These are phyloP conservation scores for Pentalonia nigronervosa DNA, from an alignment of 1,140 invertebrate genomes.

Conservation along the genomic window DNA sequence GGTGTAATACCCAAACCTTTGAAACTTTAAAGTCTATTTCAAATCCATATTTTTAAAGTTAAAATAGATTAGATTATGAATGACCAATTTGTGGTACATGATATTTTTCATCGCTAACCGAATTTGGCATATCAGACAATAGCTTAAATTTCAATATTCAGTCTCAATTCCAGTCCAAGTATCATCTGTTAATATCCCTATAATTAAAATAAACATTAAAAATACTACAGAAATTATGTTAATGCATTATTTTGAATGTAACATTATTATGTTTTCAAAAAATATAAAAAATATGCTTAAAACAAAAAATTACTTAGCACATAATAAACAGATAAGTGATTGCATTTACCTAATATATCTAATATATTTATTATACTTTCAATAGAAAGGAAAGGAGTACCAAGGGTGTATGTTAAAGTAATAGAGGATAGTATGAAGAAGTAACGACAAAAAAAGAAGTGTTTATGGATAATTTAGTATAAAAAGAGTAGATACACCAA, in stretches of 20 bases:
- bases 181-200: constrained; percentile 41
- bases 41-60: constrained; percentile 47
- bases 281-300: too few species aligned
- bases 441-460: too few species aligned
- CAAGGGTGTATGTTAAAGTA: too few species aligned
- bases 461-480: too few species aligned
- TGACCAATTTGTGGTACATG: not conserved
- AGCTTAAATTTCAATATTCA: constrained; percentile 24
- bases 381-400: too few species aligned
- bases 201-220: not conserved
- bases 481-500: too few species aligned
- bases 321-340: not conserved
- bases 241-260: not conserved
- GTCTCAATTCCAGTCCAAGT: constrained; percentile 27
- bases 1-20: constrained; percentile 52
- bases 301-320: not conserved
- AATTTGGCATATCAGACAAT: not conserved
- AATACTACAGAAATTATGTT: not conserved
- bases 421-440: too few species aligned
- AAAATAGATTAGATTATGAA: constrained; percentile 41
- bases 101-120: not conserved
- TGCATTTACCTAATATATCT: too few species aligned
- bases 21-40: constrained; percentile 52
- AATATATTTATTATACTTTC: too few species aligned
- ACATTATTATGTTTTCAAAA: not conserved